These are phyloP conservation scores for Urocitellus parryii DNA, from an alignment of 2,113 vertebrate species.

Conservation along the genomic window DNA sequence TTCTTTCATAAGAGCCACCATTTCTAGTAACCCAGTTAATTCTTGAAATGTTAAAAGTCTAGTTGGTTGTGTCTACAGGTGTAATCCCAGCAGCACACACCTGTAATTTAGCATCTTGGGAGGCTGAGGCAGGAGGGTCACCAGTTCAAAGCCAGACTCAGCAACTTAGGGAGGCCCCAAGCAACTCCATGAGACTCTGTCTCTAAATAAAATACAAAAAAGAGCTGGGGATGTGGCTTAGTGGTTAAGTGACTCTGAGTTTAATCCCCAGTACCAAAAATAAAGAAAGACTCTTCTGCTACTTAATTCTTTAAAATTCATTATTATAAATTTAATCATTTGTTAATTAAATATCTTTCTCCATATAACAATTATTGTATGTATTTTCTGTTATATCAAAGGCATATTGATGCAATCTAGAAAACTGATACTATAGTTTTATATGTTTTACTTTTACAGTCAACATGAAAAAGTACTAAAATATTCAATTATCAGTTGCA, in stretches of 20 bases:
- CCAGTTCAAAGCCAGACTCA: no score
- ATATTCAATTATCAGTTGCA: not conserved
- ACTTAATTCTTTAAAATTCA: not conserved
- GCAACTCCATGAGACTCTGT: no score
- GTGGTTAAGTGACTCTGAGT: no score
- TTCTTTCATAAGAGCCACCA: not conserved
- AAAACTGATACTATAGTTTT: not conserved
- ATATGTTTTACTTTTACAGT: not conserved
- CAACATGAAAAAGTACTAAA: conserved; percentile 9
- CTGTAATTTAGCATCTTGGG: no score
- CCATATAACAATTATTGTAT: not conserved
- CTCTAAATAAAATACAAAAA: no score
- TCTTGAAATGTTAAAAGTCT: not conserved
- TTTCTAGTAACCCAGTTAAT: not conserved
- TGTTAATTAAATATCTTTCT: not conserved
- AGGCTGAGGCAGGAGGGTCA: no score
- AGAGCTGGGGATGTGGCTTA: no score
- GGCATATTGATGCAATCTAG: not conserved
- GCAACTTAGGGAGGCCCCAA: no score
- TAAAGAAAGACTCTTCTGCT: no score
- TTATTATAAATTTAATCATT: not conserved
- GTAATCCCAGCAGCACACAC: no score
- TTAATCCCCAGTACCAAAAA: no score
- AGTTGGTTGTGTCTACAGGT: no score
- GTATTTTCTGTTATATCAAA: not conserved